These are phyloP conservation scores for Ariopsis seemanni DNA, from an alignment of 2,113 vertebrate genomes.

Conservation along the genomic window DNA sequence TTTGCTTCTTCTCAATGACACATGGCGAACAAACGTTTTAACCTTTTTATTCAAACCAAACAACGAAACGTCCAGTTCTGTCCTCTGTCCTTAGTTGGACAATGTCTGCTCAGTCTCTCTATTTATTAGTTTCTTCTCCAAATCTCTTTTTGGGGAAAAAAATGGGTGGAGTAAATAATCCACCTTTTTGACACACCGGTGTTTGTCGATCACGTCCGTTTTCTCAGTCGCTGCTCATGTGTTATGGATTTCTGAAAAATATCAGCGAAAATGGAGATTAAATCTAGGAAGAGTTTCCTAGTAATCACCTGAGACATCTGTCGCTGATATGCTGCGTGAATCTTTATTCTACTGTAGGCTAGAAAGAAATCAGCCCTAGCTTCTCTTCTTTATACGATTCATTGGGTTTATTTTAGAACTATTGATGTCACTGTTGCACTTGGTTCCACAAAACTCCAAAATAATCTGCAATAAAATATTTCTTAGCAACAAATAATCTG, in stretches of 20 bases:
- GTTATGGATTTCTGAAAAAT: no score
- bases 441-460: neutral
- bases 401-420: neutral
- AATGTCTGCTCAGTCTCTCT: no score
- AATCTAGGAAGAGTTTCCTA: no score
- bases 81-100: neutral
- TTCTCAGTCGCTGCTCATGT: neutral
- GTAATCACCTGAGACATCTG: neutral
- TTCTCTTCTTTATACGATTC: neutral
- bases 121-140: no score
- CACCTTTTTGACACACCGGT: neutral
- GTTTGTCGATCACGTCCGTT: neutral
- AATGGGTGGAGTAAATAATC: neutral
- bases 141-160: no score
- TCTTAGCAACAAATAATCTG: neutral
- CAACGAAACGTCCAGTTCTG: neutral
- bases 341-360: neutral
- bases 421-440: neutral
- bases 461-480: neutral
- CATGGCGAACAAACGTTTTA: no score
- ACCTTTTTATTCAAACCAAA: neutral
- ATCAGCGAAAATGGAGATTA: no score
- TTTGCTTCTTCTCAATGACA: no score
- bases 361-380: constrained; percentile 8
- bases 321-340: neutral